Evolutionary conservation across 2,888 invertebrate genomes (phyloP).

Genomic region (Conus canariensis): DNA sequence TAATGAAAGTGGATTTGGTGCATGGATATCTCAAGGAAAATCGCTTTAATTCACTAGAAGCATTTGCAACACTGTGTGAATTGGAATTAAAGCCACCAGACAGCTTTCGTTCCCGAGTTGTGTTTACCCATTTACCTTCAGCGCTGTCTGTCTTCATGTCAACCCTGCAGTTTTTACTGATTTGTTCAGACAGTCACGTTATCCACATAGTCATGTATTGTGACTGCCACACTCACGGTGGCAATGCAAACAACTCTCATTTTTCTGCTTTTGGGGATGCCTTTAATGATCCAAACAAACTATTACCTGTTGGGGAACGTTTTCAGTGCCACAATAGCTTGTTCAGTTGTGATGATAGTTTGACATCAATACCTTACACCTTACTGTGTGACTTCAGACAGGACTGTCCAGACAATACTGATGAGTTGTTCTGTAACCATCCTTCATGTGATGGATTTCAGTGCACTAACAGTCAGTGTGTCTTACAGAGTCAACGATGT

Average conservation of each 20-base stretch:
- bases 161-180: not conserved
- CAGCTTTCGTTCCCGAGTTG: too few relatives aligned
- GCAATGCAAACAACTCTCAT: not conserved
- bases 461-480: not conserved
- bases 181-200: not conserved
- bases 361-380: not conserved
- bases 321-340: not conserved
- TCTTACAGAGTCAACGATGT: not conserved
- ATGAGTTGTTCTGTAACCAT: not conserved
- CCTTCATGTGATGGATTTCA: not conserved
- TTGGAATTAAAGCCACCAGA: too few relatives aligned
- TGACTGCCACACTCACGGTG: not conserved
- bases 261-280: not conserved
- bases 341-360: not conserved
- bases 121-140: not conserved
- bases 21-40: too few relatives aligned
- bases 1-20: too few relatives aligned
- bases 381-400: not conserved
- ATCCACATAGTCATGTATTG: not conserved
- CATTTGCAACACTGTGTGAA: not conserved
- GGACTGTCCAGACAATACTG: conserved; percentile 15
- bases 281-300: too few relatives aligned
- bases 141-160: too few relatives aligned
- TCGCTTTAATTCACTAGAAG: not conserved
- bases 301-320: too few relatives aligned